phyloP scores from a whole-genome alignment of 2,888 invertebrate species.

The Cryptus armator region DNA sequence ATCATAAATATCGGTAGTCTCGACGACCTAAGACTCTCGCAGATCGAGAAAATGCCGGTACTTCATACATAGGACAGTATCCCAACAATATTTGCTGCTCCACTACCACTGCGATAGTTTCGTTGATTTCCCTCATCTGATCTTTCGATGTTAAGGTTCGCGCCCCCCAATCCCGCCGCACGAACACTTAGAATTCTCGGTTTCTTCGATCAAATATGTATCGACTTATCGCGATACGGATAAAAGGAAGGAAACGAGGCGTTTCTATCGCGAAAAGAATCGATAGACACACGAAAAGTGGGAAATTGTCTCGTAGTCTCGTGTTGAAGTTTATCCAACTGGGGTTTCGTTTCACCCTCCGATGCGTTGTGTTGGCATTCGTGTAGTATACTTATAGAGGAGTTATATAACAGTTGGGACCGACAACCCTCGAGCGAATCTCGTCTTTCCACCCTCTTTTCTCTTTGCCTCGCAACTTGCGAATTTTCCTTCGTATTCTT shows the following conservation, averaged over 20 bases:
- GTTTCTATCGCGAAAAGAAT: not conserved
- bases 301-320: constrained; percentile 1
- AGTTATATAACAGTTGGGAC: constrained; percentile 12
- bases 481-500: not conserved
- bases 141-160: constrained; percentile 53
- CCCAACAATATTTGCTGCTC: not conserved
- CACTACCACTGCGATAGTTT: constrained; percentile 17
- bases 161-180: constrained; percentile 40
- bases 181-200: constrained; percentile 41
- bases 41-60: not conserved
- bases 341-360: not conserved
- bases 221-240: constrained; percentile 66
- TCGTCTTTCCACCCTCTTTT: constrained; percentile 49
- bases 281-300: constrained; percentile 1
- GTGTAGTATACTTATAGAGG: constrained; percentile 27
- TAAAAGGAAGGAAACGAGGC: constrained; percentile 45
- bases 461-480: constrained; percentile 12
- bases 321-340: constrained; percentile 1
- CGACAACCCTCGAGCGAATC: constrained; percentile 31
- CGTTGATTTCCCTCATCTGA: constrained; percentile 43
- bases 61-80: not conserved
- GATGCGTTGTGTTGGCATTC: constrained; percentile 40
- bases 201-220: constrained; percentile 78
- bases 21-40: constrained; percentile 73
- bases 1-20: constrained; percentile 79